Evolutionary conservation across 2,888 invertebrate species (phyloP).

Genomic region (Pardosa pseudoannulata): DNA sequence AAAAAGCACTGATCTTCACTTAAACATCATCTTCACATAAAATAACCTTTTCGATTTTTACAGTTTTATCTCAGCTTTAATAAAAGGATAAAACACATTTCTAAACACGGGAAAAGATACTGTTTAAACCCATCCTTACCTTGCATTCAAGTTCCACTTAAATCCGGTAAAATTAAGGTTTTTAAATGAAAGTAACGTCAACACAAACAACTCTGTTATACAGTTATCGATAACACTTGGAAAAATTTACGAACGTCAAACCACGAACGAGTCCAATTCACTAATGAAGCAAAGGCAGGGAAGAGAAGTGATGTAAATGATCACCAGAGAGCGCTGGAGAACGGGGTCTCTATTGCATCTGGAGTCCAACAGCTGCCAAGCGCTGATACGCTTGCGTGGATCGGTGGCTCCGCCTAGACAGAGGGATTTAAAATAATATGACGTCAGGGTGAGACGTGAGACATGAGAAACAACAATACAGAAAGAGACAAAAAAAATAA

Average conservation of each 20-base stretch:
- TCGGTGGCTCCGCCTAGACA: not conserved
- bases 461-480: too few relatives aligned
- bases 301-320: not conserved
- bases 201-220: conserved; percentile 2
- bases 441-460: not conserved
- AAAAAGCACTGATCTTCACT: too few relatives aligned
- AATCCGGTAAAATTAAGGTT: not conserved
- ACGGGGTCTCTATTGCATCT: not conserved
- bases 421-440: not conserved
- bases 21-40: too few relatives aligned
- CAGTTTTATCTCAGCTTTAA: too few relatives aligned
- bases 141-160: not conserved
- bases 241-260: not conserved
- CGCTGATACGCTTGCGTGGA: conserved; percentile 2
- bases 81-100: too few relatives aligned
- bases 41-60: too few relatives aligned
- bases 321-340: not conserved
- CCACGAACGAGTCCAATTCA: not conserved
- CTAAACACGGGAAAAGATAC: too few relatives aligned
- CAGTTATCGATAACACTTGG: not conserved
- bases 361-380: conserved; percentile 7
- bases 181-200: not conserved
- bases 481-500: too few relatives aligned
- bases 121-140: too few relatives aligned
- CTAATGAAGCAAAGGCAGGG: not conserved